Evolutionary conservation across 2,888 invertebrate species (phyloP), one percentile per base, ranked within the genome.

Genomic region (Dendrolimus pini): DNA sequence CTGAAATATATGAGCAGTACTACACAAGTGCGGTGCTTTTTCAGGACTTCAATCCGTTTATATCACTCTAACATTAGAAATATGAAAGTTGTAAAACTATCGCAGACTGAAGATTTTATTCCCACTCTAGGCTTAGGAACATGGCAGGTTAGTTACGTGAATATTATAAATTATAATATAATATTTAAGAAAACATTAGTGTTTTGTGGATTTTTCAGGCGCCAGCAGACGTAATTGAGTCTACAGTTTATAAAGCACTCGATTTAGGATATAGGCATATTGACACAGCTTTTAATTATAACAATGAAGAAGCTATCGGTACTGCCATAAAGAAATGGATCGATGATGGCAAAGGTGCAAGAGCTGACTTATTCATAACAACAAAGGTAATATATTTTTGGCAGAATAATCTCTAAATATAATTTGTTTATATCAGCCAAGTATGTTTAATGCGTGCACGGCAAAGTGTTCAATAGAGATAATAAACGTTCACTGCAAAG

Each of bases 251-350:
- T 57, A 87, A 87, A 58, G 95, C 96, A 41, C 80, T 96, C 61
- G 92, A 94, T 55, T 81, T 87, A 63, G 96, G 96, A 41, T 96
- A 96, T 72, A 92, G 94, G 64, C 95, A 95, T 66, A 94, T 94
- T 65, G 96, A 96, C 75, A 96, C 96, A 10, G 96, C 96, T 41
- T 94, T 94, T 74, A 94, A 94, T 83, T 96, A 96, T 72, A 93
- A 94, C 63, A 96, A 95, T 69, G 96, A 96, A 80, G 94, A 94
- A 64, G 92, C 93, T 1, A 94, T 96, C 64, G 96, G 96, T 7
- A 90, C 87, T 59, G 94, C 93, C 42, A 78, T 96, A 56, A 92
- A 93, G 66, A 91, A 92, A 71, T 94, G 94, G 93, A 87, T 95
- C 47, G 76, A 85, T 41, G 86, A 91, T 55, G 94, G 94, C 53